phyloP scores from a whole-genome alignment of 1,140 invertebrate species.

The Agrypnia vestita region DNA sequence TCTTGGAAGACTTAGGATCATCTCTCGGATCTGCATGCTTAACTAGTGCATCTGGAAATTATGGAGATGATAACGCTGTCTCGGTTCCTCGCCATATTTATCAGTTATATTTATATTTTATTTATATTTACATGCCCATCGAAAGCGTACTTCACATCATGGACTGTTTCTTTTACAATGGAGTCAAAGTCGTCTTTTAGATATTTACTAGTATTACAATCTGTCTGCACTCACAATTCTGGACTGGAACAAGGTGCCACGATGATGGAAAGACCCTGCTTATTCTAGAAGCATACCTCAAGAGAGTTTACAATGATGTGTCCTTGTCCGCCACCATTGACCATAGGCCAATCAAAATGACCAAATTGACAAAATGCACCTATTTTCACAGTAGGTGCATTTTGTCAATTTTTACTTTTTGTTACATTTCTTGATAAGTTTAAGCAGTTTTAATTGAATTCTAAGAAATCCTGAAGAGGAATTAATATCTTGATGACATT shows the following conservation, averaged over 20 bases:
- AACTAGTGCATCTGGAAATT: conserved; percentile 90
- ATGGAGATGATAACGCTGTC: conserved; percentile 97
- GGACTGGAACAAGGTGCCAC: conserved; percentile 89
- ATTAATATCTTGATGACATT: no score
- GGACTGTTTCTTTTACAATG: conserved; percentile 99
- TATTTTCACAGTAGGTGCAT: no score
- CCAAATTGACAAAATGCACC: no score
- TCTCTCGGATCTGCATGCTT: conserved; percentile 88
- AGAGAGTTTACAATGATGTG: conserved; percentile 89
- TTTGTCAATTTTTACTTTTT: no score
- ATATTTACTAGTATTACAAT: conserved; percentile 66
- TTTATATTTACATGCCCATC: conserved; percentile 97
- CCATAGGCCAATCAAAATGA: conserved; percentile 69
- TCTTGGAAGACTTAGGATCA: conserved; percentile 92
- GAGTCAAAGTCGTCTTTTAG: conserved; percentile 97
- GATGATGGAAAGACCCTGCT: conserved; percentile 98
- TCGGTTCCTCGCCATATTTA: conserved; percentile 98
- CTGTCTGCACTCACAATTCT: conserved; percentile 91
- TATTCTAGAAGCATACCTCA: conserved; percentile 89
- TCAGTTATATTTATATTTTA: no score
- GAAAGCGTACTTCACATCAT: conserved; percentile 97
- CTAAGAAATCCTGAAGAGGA: no score
- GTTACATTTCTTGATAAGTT: no score
- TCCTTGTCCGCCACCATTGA: conserved; percentile 74
- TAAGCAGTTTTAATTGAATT: no score